Evolutionary conservation across 2,113 vertebrate genomes (phyloP).

Genomic region (Accipiter virgatus): DNA sequence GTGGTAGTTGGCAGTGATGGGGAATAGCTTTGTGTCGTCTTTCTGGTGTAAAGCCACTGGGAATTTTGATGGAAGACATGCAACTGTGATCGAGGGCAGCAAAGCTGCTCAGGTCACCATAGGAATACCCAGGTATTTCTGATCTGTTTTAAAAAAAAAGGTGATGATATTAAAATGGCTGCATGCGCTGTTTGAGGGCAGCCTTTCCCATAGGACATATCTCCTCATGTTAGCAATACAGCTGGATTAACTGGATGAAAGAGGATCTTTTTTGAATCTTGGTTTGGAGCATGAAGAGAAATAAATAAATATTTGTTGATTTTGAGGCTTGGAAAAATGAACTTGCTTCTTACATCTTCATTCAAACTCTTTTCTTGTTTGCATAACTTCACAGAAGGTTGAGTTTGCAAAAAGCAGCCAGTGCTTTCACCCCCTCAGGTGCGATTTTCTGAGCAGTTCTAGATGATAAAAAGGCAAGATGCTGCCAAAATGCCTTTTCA

Average conservation of each 20-base stretch:
- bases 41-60: neutral
- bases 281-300: neutral
- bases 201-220: neutral
- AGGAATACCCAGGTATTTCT: neutral
- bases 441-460: neutral
- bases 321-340: neutral
- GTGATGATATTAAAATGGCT: neutral
- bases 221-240: neutral
- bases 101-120: neutral
- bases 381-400: neutral
- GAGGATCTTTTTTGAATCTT: neutral
- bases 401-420: neutral
- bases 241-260: neutral
- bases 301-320: neutral
- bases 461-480: neutral
- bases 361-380: neutral
- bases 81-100: neutral
- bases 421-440: neutral
- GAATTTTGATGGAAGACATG: neutral
- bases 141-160: neutral
- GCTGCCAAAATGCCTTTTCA: neutral
- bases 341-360: neutral
- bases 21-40: neutral
- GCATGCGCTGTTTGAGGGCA: neutral
- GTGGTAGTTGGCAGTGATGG: neutral